These are phyloP conservation scores for Amaurobius ferox DNA, from an alignment of 2,888 invertebrate genomes.

Conservation along the genomic window DNA sequence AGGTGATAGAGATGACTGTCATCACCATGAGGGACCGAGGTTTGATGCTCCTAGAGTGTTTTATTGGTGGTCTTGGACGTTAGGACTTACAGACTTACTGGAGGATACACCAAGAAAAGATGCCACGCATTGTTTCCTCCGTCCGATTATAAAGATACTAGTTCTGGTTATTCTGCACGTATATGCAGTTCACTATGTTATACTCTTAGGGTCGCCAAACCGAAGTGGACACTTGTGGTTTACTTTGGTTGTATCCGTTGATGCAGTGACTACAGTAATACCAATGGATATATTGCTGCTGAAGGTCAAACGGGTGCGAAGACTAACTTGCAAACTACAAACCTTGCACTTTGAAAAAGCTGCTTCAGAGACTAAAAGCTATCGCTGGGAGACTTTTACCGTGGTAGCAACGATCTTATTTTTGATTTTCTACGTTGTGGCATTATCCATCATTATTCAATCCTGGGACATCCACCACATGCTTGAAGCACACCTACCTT, in stretches of 20 bases:
- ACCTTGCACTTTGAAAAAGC: conserved; percentile 62
- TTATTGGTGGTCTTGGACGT: conserved; percentile 71
- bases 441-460: conserved; percentile 65
- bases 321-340: conserved; percentile 57
- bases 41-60: conserved; percentile 60
- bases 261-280: conserved; percentile 69
- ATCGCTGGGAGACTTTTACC: conserved; percentile 59
- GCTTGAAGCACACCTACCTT: conserved; percentile 66
- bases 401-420: conserved; percentile 54
- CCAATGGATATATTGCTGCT: conserved; percentile 66
- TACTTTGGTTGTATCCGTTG: conserved; percentile 67
- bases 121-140: conserved; percentile 50
- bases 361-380: conserved; percentile 48
- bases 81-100: conserved; percentile 59
- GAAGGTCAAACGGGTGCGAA: conserved; percentile 45
- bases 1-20: conserved; percentile 42
- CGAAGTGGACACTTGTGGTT: conserved; percentile 66
- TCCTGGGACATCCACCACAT: conserved; percentile 71
- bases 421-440: conserved; percentile 67
- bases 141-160: conserved; percentile 58
- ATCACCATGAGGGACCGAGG: conserved; percentile 27
- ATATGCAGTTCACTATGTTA: conserved; percentile 65
- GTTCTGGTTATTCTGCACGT: conserved; percentile 60
- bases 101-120: conserved; percentile 59
- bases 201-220: conserved; percentile 60